These are phyloP conservation scores for Eubasilissa regina DNA, from an alignment of 1,140 invertebrate genomes.

Conservation along the genomic window DNA sequence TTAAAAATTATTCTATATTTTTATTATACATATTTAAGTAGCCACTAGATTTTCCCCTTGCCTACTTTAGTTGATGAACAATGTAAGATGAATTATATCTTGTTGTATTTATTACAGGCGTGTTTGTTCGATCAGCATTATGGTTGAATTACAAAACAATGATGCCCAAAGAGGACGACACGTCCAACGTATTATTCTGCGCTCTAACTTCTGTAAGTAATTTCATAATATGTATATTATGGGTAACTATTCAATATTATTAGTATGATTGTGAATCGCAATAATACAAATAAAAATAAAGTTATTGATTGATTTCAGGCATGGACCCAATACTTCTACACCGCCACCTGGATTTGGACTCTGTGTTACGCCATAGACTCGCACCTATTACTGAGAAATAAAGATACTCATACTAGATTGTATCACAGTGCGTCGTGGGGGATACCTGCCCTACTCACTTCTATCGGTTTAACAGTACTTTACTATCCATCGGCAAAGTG, in stretches of 20 bases:
- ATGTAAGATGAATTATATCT: constrained; percentile 11
- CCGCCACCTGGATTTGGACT: constrained; percentile 88
- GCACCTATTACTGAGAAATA: constrained; percentile 77
- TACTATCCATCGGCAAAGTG: constrained; percentile 86
- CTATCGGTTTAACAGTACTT: constrained; percentile 79
- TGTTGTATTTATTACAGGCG: constrained; percentile 71
- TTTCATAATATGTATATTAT: neutral
- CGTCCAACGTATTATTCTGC: constrained; percentile 80
- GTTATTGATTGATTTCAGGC: constrained; percentile 77
- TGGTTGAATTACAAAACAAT: constrained; percentile 81
- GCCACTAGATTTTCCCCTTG: neutral
- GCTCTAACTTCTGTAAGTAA: constrained; percentile 80
- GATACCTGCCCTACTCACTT: constrained; percentile 78
- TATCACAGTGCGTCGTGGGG: constrained; percentile 84
- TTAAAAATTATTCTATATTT: too few relatives aligned
- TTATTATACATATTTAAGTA: neutral
- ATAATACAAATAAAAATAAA: constrained; percentile 11
- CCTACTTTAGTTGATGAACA: constrained; percentile 10
- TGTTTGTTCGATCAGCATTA: constrained; percentile 79
- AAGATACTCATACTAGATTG: constrained; percentile 71
- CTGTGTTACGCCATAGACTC: constrained; percentile 88
- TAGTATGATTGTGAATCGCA: neutral
- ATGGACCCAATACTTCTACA: constrained; percentile 90
- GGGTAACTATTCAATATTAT: too few relatives aligned
- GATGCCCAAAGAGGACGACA: constrained; percentile 77